Base-by-base conservation (phyloP, 1,140 invertebrate genomes). In the Aphaenogaster floridana region DNA sequence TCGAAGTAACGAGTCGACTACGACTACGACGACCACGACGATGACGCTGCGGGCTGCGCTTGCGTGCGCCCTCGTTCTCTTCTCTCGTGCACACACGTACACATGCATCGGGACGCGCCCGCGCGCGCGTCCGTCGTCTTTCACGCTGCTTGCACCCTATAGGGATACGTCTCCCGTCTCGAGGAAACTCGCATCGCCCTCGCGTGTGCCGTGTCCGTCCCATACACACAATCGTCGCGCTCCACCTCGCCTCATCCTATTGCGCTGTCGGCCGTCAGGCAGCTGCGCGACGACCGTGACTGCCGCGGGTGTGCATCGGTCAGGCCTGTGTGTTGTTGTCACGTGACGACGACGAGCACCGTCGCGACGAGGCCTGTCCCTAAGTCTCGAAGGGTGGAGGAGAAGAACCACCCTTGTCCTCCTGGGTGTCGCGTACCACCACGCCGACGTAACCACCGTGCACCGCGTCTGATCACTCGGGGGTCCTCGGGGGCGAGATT, bases 31-130 rank as follows among this genome's bases (percentile, higher is more conserved):
- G 28, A 77, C 88, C 81, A 68, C 63, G 71, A n/a, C 69, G 66
- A 83, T 66, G 66, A 48, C 59, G 57, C 69, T 50, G 71, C 74
- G 57, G 63, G 83, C 50, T 89, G 90, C 88, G 90, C 90, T 90
- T 91, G 88, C 88, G 90, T 90, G 90, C 85, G 87, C 59, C 83
- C 87, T 90, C 89, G 68, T 89, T 90, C 54, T 71, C 84, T 66
- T 59, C 54, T 71, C 28, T 59, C 9, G 3, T 21, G 7, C 71
- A 57, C 8, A 61, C 59, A 42, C 15, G 9, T 2, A 42, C 9
- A 64, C 48, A 39, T 17, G 42, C 21, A 21, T 21, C 9, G 4
- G 13, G 36, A 9, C 15, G 42, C 15, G 50, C 52, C 17, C 11
- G 64, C 39, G 50, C 28, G 50, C 15, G 52, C 4, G 28, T 50